These are phyloP conservation scores for Cheilosia variabilis DNA, from an alignment of 2,888 invertebrate genomes.

Conservation along the genomic window DNA sequence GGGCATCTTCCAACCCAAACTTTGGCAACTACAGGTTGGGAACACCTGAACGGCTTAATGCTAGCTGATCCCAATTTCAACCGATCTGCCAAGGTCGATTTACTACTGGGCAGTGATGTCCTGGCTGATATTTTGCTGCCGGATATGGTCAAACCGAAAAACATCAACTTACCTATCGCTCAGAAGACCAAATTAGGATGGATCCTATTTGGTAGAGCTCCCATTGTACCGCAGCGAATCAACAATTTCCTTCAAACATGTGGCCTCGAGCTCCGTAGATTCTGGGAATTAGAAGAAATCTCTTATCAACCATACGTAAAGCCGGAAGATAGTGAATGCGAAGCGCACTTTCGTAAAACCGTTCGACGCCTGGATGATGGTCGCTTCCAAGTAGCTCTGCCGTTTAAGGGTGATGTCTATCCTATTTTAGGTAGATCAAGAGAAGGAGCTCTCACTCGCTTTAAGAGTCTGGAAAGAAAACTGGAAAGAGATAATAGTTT, in stretches of 20 bases:
- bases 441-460: constrained; percentile 12
- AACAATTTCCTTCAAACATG: too few relatives aligned
- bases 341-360: constrained; percentile 18
- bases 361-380: background rate
- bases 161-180: too few relatives aligned
- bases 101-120: too few relatives aligned
- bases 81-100: too few relatives aligned
- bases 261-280: background rate
- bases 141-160: too few relatives aligned
- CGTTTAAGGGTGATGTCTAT: too few relatives aligned
- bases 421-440: background rate
- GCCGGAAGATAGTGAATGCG: constrained; percentile 6
- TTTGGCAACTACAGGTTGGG: too few relatives aligned
- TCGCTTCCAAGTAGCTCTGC: too few relatives aligned
- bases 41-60: too few relatives aligned
- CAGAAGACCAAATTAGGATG: constrained; percentile 5
- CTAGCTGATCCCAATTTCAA: too few relatives aligned
- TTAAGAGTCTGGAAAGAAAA: background rate
- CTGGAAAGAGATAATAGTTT: background rate
- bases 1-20: too few relatives aligned
- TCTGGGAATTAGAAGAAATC: constrained; percentile 18
- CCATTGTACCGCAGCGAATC: background rate
- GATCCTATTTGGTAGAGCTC: constrained; percentile 19
- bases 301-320: background rate
- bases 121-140: too few relatives aligned